Base-by-base conservation (phyloP, 2,888 invertebrate species). In the Thera britannica region DNA sequence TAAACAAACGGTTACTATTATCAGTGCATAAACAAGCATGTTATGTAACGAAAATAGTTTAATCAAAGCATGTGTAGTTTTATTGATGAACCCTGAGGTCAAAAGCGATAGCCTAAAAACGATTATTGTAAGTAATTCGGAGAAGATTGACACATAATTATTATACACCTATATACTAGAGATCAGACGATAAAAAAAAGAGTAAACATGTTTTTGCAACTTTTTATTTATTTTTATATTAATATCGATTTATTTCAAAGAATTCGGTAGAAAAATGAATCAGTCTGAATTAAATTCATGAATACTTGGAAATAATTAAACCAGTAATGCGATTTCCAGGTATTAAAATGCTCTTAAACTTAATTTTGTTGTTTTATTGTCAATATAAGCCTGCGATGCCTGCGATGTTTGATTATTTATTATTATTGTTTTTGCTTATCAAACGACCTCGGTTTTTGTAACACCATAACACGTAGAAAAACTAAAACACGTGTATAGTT, bases 321-420 rank as follows among this genome's bases (percentile, higher is more conserved):
- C 49, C 35, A 12, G 36, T 35, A 60, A 60, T 51, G 51, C 8
- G 23, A 48, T 46, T 62, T 55, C 67, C 67, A 54, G 57, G 67
- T 67, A 58, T 55, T 41, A 68, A 68, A 58, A 41, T 60, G 60
- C 49, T 61, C 58, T 65, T 67, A 59, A 68, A 35, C 46, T 62
- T 64, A 35, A 35, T 54, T 35, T 35, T 9, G 7, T 9, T 9
- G 44, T 9, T 44, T 44, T 44, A 44, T 44, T 44, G 8, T 44
- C 44, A 44, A 52, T 38, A 8, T 34, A 23, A 52, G 48, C 4
- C 46, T 23, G 48, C 23, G 23, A 23, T 23, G 1, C 23, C 41
- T 51, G 44, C 36, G 12, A 41, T 49, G 23, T 38, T 62, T 59
- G n/a, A 12, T 51, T 55, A 9, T 3, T 46, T 9, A 55, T 49